These are phyloP conservation scores for Parapsyche elsis DNA, from an alignment of 1,140 invertebrate species.

Conservation along the genomic window DNA sequence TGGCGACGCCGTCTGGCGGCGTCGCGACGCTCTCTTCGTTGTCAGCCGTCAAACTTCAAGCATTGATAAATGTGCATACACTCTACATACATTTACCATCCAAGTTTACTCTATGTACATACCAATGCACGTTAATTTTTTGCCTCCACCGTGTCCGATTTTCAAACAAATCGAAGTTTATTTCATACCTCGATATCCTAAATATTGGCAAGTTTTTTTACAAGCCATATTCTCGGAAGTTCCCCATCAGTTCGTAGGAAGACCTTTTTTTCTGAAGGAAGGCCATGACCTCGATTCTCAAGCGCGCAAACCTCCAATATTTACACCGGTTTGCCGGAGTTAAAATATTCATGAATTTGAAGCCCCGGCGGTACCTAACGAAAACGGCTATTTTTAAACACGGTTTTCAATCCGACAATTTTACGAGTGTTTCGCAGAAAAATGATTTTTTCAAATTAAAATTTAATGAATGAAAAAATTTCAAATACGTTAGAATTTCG, in stretches of 20 bases:
- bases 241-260: not conserved
- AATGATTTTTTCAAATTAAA: not conserved
- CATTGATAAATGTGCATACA: constrained; percentile 7
- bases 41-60: constrained; percentile 23
- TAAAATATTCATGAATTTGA: constrained; percentile 34
- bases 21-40: constrained; percentile 28
- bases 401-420: constrained; percentile 21
- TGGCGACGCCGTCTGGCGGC: constrained; percentile 1
- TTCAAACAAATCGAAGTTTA: no score
- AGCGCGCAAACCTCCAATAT: constrained; percentile 19
- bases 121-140: no score
- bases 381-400: constrained; percentile 17
- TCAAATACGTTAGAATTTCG: no score
- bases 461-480: no score
- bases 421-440: not conserved
- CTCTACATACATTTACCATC: not conserved
- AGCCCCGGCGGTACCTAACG: not conserved
- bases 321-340: constrained; percentile 32
- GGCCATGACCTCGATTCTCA: constrained; percentile 13
- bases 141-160: no score
- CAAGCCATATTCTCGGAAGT: no score
- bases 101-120: no score
- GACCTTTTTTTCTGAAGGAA: constrained; percentile 10
- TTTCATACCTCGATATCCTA: no score
- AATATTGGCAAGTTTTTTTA: no score